Conservation (phyloP, 1,140 invertebrate genomes). For the Rhizoglyphus robini region DNA sequence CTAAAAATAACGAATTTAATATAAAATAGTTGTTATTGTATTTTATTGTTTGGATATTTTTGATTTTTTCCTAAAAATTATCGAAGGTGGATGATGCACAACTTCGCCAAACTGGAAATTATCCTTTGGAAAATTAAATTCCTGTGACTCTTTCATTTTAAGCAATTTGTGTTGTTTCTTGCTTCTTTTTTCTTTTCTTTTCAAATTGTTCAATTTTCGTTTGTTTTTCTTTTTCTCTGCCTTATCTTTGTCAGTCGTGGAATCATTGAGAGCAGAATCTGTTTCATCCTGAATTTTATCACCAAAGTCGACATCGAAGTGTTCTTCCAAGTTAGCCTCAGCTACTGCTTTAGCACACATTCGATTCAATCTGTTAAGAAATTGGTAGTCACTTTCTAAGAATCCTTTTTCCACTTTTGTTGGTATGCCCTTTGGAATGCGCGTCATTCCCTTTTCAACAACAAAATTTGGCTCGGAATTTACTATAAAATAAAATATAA, state of each 20-base stretch:
- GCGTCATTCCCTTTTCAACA: slow-evolving; percentile 4
- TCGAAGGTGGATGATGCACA: neutral
- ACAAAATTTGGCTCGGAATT: neutral
- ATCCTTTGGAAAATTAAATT: neutral
- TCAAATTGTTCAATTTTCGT: neutral
- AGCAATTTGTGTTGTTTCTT: neutral
- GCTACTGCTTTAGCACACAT: neutral
- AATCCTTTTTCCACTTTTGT: neutral
- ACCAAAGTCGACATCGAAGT: slow-evolving; percentile 1
- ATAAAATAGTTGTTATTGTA: neutral
- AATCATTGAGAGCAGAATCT: neutral
- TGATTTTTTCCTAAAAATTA: neutral
- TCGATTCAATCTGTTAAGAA: neutral
- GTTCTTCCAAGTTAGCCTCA: slow-evolving; percentile 7
- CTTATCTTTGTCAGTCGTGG: neutral
- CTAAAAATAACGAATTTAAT: neutral
- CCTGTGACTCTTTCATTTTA: neutral
- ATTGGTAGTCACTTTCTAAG: neutral
- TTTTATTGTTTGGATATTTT: neutral
- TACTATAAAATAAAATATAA: neutral
- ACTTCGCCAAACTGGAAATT: neutral
- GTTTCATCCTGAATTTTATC: neutral
- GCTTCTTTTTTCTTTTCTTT: neutral
- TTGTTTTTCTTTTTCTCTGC: slow-evolving; percentile 1
- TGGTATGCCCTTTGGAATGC: neutral